These are phyloP conservation scores for Rhombomys opimus DNA, from an alignment of 2,113 vertebrate genomes.

Conservation along the genomic window DNA sequence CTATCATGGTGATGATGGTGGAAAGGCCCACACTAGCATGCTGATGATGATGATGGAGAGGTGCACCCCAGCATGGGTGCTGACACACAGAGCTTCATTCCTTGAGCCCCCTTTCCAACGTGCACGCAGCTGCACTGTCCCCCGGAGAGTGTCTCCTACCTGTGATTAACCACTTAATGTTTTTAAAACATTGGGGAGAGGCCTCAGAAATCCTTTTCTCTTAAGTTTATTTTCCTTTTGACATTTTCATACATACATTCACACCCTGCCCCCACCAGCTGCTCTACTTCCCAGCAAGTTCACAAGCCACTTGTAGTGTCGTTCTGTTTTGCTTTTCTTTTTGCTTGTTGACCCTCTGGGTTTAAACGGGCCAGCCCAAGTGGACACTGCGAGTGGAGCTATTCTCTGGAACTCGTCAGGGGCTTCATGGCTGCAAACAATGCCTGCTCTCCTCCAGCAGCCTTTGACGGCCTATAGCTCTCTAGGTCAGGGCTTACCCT, in stretches of 20 bases:
- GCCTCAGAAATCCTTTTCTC: too few relatives aligned
- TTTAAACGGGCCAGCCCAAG: background rate
- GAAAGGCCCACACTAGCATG: too few relatives aligned
- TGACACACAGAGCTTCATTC: background rate
- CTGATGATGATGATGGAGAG: background rate
- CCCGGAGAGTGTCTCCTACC: background rate
- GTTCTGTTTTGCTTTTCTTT: background rate
- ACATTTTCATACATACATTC: background rate
- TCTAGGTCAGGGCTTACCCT: background rate
- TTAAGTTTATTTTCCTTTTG: background rate
- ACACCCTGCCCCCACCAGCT: too few relatives aligned
- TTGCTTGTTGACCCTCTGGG: background rate
- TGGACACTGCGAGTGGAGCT: background rate
- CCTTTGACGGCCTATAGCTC: background rate
- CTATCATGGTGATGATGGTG: too few relatives aligned
- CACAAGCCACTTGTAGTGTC: background rate
- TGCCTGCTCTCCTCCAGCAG: background rate
- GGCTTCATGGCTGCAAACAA: background rate
- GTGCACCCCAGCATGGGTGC: background rate
- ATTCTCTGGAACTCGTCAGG: too few relatives aligned
- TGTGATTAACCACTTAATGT: background rate
- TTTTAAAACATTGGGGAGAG: background rate
- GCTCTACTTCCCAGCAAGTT: background rate
- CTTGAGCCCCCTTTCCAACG: too few relatives aligned
- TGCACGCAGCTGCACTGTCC: background rate